Base-by-base conservation (phyloP, 1,140 invertebrate genomes). In the Drosophila sulfurigaster region DNA sequence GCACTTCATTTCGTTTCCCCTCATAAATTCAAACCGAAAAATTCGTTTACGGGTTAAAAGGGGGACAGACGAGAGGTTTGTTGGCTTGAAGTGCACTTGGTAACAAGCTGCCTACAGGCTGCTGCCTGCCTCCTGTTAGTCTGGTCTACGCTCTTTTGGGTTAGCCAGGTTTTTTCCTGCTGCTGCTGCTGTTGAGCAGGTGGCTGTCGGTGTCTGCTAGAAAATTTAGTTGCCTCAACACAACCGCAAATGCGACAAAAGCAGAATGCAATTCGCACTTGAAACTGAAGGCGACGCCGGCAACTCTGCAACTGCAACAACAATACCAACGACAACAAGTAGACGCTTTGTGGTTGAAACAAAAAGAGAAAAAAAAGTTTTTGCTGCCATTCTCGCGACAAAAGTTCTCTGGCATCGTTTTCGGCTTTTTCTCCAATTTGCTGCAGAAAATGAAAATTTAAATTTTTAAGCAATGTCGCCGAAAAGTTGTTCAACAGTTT, bases 181-280 rank as follows among this genome's bases (percentile, higher is more conserved):
- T 38, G 35, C 7, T 32, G 30, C 8, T 38, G 35, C 35, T 11
- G 59, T 41, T 51, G 32, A 25, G 60, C 73, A 76, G 73, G 68
- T 76, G 65, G 13, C 46, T 3, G 20, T 38, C 35, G n/a, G 49
- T 54, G 66, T 63, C 58, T 75, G 65, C n/a, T 48, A 57, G 66
- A 15, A 63, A 70, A 70, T 75, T 70, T 75, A 64, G 72, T 64
- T 72, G 74, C 68, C 65, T 83, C 69, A 77, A 88, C 82, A 78
- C 16, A 88, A 89, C 83, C 83, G 66, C 83, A 88, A 88, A 88
- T 88, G 83, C 83, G 83, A 88, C 83, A 88, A 89, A 88, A 88
- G 85, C 80, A 88, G 83, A 89, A 88, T 88, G 80, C 83, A 89
- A 88, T 88, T 88, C 83, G 83, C 83, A 87, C 83, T 88, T 87